Evolutionary conservation across 2,888 invertebrate genomes (phyloP).

Genomic region (Danaus chrysippus): DNA sequence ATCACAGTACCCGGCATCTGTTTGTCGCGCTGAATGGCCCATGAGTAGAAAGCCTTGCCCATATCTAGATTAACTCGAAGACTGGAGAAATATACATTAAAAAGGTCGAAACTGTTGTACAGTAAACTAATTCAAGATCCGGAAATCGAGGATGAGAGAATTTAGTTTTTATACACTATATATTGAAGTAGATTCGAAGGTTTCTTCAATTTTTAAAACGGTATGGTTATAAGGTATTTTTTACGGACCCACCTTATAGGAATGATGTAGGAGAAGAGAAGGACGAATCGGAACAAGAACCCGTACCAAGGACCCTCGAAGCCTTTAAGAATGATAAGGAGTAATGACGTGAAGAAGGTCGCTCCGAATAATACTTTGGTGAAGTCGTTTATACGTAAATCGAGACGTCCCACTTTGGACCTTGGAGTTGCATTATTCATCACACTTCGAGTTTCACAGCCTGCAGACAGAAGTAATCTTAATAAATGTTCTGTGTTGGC

Average conservation of each 20-base stretch:
- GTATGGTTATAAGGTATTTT: too few relatives aligned
- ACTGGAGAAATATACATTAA: constrained; percentile 68
- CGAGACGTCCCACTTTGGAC: constrained; percentile 96
- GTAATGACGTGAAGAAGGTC: constrained; percentile 92
- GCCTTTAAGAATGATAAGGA: constrained; percentile 98
- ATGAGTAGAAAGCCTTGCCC: constrained; percentile 98
- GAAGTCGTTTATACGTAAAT: constrained; percentile 96
- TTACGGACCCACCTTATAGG: constrained; percentile 88
- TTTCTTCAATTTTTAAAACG: too few relatives aligned
- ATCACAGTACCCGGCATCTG: constrained; percentile 97
- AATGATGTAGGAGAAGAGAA: constrained; percentile 99
- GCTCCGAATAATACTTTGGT: constrained; percentile 97
- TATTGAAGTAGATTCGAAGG: too few relatives aligned
- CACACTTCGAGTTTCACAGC: constrained; percentile 96
- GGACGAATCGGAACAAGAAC: constrained; percentile 97
- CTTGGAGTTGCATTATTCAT: constrained; percentile 99
- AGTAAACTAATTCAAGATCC: too few relatives aligned
- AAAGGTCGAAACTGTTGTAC: not conserved
- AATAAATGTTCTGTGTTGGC: too few relatives aligned
- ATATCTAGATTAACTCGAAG: constrained; percentile 98
- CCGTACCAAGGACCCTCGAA: constrained; percentile 97
- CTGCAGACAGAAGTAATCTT: constrained; percentile 51
- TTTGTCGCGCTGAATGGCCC: constrained; percentile 96
- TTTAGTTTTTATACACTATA: too few relatives aligned
- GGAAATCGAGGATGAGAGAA: too few relatives aligned